These are phyloP conservation scores for Electrona antarctica DNA, from an alignment of 2,113 vertebrate genomes.

Conservation along the genomic window DNA sequence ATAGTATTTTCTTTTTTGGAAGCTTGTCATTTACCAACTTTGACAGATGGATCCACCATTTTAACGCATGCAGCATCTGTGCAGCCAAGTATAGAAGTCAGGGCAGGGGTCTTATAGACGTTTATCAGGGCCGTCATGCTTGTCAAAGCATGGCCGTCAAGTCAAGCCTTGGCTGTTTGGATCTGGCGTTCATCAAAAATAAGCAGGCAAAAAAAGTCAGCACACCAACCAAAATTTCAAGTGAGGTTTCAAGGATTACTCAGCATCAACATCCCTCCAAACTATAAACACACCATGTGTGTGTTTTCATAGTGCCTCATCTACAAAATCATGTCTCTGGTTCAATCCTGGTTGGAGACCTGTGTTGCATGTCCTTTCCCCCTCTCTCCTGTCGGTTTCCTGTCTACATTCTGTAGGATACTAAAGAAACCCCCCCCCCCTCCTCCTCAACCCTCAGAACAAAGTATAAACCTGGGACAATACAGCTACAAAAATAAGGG, in stretches of 20 bases:
- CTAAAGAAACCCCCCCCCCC: too few species aligned
- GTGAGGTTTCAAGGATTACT: background rate
- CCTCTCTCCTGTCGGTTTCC: too few species aligned
- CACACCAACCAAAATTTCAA: background rate
- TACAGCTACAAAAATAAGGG: background rate
- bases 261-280: background rate
- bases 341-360: too few species aligned
- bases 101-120: too few species aligned
- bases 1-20: constrained; percentile 15
- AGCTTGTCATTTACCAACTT: background rate
- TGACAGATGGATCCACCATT: background rate
- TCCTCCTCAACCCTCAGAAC: too few species aligned
- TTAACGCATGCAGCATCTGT: background rate
- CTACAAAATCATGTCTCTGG: too few species aligned
- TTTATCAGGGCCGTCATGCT: background rate
- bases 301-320: background rate
- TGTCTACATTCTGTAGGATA: too few species aligned
- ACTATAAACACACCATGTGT: background rate
- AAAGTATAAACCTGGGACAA: background rate
- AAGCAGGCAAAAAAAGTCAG: background rate
- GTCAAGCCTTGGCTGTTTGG: background rate
- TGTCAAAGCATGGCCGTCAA: background rate
- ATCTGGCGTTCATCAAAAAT: background rate
- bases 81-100: background rate
- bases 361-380: too few species aligned